phyloP scores from a whole-genome alignment of 2,113 vertebrate genomes.

The Malurus alboscapulatus region DNA sequence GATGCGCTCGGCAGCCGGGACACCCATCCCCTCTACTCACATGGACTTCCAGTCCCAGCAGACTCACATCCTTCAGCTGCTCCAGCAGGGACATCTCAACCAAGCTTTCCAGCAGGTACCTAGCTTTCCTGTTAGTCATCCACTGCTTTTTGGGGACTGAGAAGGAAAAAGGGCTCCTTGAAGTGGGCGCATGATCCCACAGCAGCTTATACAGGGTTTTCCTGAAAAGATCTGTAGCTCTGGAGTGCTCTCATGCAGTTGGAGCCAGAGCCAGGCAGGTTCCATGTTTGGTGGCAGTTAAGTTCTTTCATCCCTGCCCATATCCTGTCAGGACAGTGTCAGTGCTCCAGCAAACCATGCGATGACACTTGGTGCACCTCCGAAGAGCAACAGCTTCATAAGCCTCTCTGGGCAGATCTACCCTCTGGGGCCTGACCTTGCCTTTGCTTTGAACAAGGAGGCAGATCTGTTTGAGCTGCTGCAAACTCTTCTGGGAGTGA shows the following conservation, averaged over 20 bases:
- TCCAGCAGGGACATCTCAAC: slow-evolving; percentile 97
- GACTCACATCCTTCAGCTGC: slow-evolving; percentile 89
- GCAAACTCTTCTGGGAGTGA: background rate
- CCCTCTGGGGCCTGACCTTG: background rate
- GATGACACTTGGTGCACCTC: background rate
- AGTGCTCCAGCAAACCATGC: background rate
- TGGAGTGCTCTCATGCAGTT: background rate
- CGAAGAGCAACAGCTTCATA: background rate
- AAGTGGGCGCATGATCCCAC: background rate
- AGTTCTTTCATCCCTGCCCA: background rate
- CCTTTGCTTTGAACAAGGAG: background rate
- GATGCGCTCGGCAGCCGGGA: slow-evolving; percentile 93
- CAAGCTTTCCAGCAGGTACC: slow-evolving; percentile 97
- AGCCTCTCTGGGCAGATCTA: background rate
- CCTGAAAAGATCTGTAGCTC: background rate
- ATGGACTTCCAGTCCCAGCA: slow-evolving; percentile 95
- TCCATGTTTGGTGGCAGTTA: background rate
- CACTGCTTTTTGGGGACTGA: too few species aligned
- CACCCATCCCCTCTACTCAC: slow-evolving; percentile 89
- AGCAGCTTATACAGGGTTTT: background rate
- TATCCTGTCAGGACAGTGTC: background rate
- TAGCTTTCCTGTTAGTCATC: background rate
- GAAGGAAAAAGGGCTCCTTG: background rate
- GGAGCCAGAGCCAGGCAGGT: background rate
- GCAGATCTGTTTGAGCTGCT: background rate